Base-by-base conservation (phyloP, 1,140 invertebrate genomes). In the Galleria mellonella region DNA sequence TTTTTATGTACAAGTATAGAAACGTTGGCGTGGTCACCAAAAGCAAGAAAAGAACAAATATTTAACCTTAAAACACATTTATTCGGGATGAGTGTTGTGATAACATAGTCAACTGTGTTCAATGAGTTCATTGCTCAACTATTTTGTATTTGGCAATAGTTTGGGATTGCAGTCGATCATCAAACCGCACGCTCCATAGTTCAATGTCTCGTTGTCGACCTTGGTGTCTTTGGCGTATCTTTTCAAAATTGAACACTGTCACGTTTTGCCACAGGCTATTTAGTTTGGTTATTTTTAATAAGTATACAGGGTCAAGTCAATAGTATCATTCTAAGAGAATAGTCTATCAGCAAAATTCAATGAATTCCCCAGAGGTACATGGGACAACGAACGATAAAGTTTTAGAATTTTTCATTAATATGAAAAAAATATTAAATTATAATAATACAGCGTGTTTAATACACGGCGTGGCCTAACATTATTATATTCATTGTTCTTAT, bases 81-180 rank as follows among this genome's bases (percentile, higher is more conserved):
- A 6, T 23, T 23, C 17, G 6, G 17, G 17, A 23, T 23, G 17
- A 23, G 17, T 23, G 17, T 23, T 23, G 6, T 23, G 17, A 23
- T 23, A 23, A 23, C 2, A 23, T 23, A 23, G n/a, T n/a, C n/a
- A n/a, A 23, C 17, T 23, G 17, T 23, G 6, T 54, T 51, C 54
- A 51, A 41, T 50, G 49, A 56, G 51, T 43, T 49, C 28, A 48
- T 62, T 65, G 55, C 55, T 31, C 38, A 46, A 64, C 32, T 37
- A 41, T 41, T n/a, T 31, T 50, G 42, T 42, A 48, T 51, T 53
- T 55, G 44, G 46, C 53, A 61, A 62, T 44, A 48, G 38, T 55
- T 55, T 52, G 15, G 31, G 55, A 55, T 62, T 62, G 55, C 62
- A 47, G 51, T 58, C 55, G 49, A 43, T 58, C 57, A 65, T 64